Conservation (phyloP, 2,113 vertebrate genomes). For the Crotalus tigris region DNA sequence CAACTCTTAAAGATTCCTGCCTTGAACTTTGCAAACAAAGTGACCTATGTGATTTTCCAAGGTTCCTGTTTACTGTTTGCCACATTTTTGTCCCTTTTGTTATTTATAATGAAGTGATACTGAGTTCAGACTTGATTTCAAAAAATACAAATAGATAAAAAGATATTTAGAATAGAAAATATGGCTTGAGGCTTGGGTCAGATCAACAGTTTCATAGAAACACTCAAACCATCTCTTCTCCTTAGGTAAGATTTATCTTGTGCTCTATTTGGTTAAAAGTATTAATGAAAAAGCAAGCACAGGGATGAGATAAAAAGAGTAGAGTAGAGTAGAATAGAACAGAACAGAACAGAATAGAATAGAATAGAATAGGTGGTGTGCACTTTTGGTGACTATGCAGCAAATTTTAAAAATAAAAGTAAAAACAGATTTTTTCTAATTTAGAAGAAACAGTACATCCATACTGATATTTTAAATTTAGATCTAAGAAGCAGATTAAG, state of each 20-base stretch:
- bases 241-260: not conserved
- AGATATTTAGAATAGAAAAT: not conserved
- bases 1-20: not conserved
- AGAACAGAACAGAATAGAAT: no score
- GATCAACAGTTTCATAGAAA: not conserved
- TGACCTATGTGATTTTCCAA: not conserved
- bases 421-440: not conserved
- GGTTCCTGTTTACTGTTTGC: not conserved
- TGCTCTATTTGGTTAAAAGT: not conserved
- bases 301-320: not conserved
- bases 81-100: not conserved
- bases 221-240: not conserved
- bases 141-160: not conserved
- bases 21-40: not conserved
- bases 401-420: slow-evolving; percentile 1
- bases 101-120: not conserved
- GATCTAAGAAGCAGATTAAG: slow-evolving; percentile 30
- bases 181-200: not conserved
- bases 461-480: slow-evolving; percentile 9
- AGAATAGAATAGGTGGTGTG: not conserved
- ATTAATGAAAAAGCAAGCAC: not conserved
- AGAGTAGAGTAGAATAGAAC: no score
- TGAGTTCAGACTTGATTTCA: not conserved
- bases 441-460: not conserved
- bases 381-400: slow-evolving; percentile 17